Percentiles rank a stretch among this genome's conserved stretches.
These are phyloP conservation scores for Paraescarpia echinospica DNA, from an alignment of 1,140 invertebrate species.

Conservation along the genomic window DNA sequence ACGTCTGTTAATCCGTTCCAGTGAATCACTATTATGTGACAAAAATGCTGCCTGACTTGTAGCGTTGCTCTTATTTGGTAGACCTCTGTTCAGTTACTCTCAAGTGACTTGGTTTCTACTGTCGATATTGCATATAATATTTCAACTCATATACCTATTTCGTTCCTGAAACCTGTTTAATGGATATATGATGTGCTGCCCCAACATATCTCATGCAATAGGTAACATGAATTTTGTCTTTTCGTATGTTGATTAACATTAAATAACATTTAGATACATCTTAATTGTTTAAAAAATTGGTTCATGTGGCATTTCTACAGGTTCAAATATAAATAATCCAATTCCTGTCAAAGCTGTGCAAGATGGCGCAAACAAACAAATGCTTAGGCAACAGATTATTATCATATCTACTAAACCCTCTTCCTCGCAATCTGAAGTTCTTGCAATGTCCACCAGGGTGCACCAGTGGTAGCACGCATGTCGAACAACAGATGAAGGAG, in stretches of 20 bases:
- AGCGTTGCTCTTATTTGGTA: too few species aligned
- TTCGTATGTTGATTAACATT: not conserved
- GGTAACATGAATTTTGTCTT: too few species aligned
- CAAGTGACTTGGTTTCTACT: too few species aligned
- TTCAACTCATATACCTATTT: too few species aligned
- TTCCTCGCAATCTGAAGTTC: not conserved
- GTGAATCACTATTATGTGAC: too few species aligned
- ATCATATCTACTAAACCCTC: not conserved
- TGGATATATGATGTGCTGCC: too few species aligned
- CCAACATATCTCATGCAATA: too few species aligned
- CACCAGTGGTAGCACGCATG: conserved; percentile 52
- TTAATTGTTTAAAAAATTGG: not conserved
- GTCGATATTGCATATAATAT: too few species aligned
- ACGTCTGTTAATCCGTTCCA: too few species aligned
- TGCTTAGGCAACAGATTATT: not conserved
- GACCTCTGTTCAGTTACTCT: too few species aligned
- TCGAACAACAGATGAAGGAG: conserved; percentile 52
- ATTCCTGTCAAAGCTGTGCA: not conserved
- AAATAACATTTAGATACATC: not conserved
- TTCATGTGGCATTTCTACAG: not conserved
- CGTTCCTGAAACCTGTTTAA: too few species aligned
- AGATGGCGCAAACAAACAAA: not conserved
- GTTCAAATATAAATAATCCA: not conserved
- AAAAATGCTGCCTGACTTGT: too few species aligned
- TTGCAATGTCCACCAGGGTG: conserved; percentile 39